Evolutionary conservation across 2,888 invertebrate genomes (phyloP).

Genomic region (Lottia scabra): DNA sequence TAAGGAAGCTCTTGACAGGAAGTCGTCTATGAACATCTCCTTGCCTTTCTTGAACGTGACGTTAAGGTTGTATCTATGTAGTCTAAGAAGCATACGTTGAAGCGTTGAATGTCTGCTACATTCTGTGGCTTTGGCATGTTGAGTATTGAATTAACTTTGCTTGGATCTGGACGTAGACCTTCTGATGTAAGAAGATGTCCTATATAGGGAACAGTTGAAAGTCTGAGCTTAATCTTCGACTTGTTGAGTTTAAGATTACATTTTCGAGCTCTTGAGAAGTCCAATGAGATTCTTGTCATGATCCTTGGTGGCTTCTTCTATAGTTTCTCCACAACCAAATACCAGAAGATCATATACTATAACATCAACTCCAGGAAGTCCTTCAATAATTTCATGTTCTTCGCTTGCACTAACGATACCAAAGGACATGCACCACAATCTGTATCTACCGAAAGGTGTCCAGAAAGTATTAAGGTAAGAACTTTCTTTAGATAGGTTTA

Average conservation of each 20-base stretch:
- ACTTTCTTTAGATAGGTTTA: slow-evolving; percentile 13
- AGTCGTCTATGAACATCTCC: slow-evolving; percentile 32
- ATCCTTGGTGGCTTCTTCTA: slow-evolving; percentile 6
- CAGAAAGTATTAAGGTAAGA: slow-evolving; percentile 23
- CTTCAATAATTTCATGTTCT: slow-evolving; percentile 14
- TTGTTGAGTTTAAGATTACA: background rate
- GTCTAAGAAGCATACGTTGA: slow-evolving; percentile 29
- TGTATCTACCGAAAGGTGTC: slow-evolving; percentile 24
- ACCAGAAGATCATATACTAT: slow-evolving; percentile 8
- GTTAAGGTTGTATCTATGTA: slow-evolving; percentile 26
- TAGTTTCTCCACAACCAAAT: background rate
- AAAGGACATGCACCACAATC: slow-evolving; percentile 9
- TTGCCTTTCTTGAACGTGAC: slow-evolving; percentile 25
- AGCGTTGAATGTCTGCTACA: no score
- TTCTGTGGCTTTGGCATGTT: no score
- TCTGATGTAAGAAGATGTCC: no score
- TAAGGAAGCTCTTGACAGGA: slow-evolving; percentile 34
- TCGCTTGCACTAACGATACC: slow-evolving; percentile 13
- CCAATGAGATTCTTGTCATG: slow-evolving; percentile 5
- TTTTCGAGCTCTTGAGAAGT: background rate
- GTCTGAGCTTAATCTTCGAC: background rate
- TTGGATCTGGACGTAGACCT: no score
- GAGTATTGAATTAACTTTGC: no score
- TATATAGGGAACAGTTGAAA: background rate
- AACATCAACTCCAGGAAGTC: background rate